phyloP scores from a whole-genome alignment of 2,113 vertebrate genomes.

The Orthonyx spaldingii region DNA sequence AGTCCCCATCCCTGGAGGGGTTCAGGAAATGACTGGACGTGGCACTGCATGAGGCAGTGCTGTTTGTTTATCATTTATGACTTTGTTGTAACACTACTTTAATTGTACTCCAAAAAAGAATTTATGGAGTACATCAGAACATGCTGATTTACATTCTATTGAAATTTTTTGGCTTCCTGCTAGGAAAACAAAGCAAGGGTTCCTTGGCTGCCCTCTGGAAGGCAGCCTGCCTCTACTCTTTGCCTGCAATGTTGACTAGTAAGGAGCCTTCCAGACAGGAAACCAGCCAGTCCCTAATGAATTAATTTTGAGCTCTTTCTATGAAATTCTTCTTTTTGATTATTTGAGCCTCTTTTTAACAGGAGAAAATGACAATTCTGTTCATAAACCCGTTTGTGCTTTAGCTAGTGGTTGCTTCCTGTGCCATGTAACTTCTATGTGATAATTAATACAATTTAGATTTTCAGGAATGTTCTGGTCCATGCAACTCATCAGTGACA shows the following conservation, averaged over 20 bases:
- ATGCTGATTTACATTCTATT: not conserved
- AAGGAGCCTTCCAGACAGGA: not conserved
- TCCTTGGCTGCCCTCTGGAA: not conserved
- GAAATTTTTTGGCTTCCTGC: not conserved
- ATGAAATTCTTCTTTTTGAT: not conserved
- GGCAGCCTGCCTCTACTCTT: not conserved
- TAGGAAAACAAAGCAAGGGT: not conserved
- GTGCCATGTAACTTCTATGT: not conserved
- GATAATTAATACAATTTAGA: not conserved
- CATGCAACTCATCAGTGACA: not conserved
- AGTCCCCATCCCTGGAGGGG: not conserved
- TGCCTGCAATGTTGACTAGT: not conserved
- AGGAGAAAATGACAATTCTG: not conserved
- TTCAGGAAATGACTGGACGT: not conserved
- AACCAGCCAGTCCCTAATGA: not conserved
- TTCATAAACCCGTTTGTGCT: not conserved
- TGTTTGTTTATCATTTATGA: not conserved
- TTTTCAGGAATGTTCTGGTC: not conserved
- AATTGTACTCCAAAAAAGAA: not conserved
- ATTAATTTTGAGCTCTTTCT: not conserved
- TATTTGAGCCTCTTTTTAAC: not conserved
- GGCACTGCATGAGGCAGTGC: not conserved
- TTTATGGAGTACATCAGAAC: not conserved
- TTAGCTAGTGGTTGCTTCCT: not conserved
- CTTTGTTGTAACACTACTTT: not conserved